These are phyloP conservation scores for Pica pica DNA, from an alignment of 2,113 vertebrate species.

Conservation along the genomic window DNA sequence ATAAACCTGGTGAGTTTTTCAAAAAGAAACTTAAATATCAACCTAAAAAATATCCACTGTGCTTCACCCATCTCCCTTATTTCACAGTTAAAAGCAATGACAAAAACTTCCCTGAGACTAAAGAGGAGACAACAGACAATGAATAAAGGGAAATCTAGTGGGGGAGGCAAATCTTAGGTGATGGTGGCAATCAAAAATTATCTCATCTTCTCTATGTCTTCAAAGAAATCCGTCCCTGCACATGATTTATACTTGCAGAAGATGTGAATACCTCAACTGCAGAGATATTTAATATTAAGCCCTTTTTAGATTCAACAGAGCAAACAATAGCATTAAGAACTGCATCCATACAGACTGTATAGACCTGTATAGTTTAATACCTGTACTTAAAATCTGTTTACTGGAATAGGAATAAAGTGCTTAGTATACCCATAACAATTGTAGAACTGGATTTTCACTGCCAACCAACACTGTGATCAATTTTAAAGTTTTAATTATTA, in stretches of 20 bases:
- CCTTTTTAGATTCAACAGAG: neutral
- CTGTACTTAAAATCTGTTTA: neutral
- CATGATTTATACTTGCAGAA: neutral
- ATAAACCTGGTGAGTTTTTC: neutral
- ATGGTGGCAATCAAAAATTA: neutral
- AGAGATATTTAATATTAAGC: neutral
- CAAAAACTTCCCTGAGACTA: slow-evolving; percentile 47
- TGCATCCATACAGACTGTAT: neutral
- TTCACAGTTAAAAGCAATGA: slow-evolving; percentile 12
- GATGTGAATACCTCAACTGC: neutral
- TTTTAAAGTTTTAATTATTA: neutral
- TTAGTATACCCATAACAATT: neutral
- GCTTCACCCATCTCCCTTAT: neutral
- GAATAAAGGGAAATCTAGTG: neutral
- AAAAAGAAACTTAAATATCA: neutral
- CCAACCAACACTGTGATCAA: neutral
- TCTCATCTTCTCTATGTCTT: neutral
- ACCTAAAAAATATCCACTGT: neutral
- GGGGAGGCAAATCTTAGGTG: neutral
- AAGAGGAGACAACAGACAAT: neutral
- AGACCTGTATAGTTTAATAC: neutral
- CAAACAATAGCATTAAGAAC: neutral
- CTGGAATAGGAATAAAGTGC: slow-evolving; percentile 44
- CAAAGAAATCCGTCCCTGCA: neutral
- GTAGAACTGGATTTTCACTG: slow-evolving; percentile 3